These are phyloP conservation scores for Strigamia transsilvanica DNA, from an alignment of 2,888 invertebrate genomes.

Conservation along the genomic window DNA sequence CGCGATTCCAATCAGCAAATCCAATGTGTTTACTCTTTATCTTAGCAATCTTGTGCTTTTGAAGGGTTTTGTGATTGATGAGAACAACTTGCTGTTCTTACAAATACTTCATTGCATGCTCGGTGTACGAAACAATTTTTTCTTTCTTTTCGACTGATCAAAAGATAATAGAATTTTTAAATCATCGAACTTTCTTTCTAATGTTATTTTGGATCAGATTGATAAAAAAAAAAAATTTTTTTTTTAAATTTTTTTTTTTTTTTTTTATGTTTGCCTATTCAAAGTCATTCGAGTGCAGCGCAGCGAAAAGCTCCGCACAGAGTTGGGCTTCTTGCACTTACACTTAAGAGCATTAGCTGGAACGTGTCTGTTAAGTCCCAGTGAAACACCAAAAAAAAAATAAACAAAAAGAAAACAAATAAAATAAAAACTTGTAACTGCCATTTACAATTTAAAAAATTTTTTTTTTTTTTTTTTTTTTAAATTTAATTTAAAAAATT, in stretches of 20 bases:
- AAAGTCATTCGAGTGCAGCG: slow-evolving; percentile 23
- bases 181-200: background rate
- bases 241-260: background rate
- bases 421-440: background rate
- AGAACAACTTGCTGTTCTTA: background rate
- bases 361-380: slow-evolving; percentile 4
- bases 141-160: background rate
- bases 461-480: too few relatives aligned
- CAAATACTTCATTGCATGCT: background rate
- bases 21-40: slow-evolving; percentile 3
- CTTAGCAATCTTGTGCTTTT: background rate
- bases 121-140: background rate
- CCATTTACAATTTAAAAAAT: too few relatives aligned
- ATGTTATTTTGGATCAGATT: too few relatives aligned
- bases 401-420: background rate
- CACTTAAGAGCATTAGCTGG: slow-evolving; percentile 32
- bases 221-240: background rate
- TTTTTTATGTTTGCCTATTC: background rate
- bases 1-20: background rate
- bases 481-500: too few relatives aligned
- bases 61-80: slow-evolving; percentile 15
- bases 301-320: slow-evolving; percentile 15
- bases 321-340: slow-evolving; percentile 22
- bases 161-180: background rate
- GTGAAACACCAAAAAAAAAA: background rate